These are phyloP conservation scores for Epistrophe grossulariae DNA, from an alignment of 2,888 invertebrate genomes.

Conservation along the genomic window DNA sequence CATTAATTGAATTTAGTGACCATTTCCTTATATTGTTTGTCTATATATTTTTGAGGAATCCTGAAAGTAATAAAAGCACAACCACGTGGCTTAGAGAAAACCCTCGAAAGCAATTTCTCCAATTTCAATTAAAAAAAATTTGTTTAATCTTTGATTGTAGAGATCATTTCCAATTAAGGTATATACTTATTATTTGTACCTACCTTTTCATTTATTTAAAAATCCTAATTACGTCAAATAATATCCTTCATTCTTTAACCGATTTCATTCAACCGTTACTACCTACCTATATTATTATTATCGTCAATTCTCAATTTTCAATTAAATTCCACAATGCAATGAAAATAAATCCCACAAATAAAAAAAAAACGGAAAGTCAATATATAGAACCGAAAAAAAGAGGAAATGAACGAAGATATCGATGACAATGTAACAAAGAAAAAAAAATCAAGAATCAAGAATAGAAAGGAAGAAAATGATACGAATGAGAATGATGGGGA, in stretches of 20 bases:
- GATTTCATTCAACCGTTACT: not conserved
- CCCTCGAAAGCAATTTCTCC: too few species aligned
- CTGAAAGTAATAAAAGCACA: too few species aligned
- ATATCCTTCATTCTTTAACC: not conserved
- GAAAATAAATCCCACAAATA: constrained; percentile 15
- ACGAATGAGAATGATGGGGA: not conserved
- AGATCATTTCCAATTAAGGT: too few species aligned
- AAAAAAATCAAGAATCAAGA: not conserved
- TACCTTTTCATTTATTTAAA: not conserved
- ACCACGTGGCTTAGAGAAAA: too few species aligned
- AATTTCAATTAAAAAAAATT: not conserved
- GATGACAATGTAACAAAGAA: constrained; percentile 11
- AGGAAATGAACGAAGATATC: constrained; percentile 37
- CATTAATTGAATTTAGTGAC: too few species aligned
- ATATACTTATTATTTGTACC: not conserved
- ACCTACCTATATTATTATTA: too few species aligned
- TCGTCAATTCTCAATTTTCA: constrained; percentile 69
- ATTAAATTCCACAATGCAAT: constrained; percentile 59
- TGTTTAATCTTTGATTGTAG: not conserved
- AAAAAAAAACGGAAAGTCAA: constrained; percentile 14
- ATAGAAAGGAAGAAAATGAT: not conserved
- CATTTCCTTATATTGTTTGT: too few species aligned
- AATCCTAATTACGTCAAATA: constrained; percentile 1
- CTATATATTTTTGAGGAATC: too few species aligned
- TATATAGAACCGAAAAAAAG: not conserved